phyloP scores from a whole-genome alignment of 2,113 vertebrate genomes.

The Dasyprocta punctata region DNA sequence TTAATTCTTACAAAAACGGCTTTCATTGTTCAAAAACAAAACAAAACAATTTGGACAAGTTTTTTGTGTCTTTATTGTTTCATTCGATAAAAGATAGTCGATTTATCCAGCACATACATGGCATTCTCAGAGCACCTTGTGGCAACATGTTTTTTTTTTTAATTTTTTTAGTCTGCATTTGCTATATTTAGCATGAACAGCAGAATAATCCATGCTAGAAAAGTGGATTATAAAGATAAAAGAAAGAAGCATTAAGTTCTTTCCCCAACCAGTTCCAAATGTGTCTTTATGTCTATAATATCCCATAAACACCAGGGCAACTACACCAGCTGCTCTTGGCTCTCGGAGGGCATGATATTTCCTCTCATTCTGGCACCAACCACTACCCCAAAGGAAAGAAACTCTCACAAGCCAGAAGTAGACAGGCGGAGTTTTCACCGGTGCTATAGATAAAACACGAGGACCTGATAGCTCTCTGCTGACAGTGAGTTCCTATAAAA shows the following conservation, averaged over 20 bases:
- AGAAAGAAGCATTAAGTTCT: slow-evolving; percentile 85
- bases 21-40: slow-evolving; percentile 68
- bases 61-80: slow-evolving; percentile 81
- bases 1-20: slow-evolving; percentile 81
- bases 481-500: slow-evolving; percentile 76
- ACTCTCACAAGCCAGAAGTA: slow-evolving; percentile 78
- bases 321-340: slow-evolving; percentile 86
- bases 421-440: slow-evolving; percentile 68
- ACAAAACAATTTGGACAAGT: slow-evolving; percentile 75
- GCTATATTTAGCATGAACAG: slow-evolving; percentile 86
- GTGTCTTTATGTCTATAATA: slow-evolving; percentile 85
- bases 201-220: slow-evolving; percentile 84
- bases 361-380: slow-evolving; percentile 84
- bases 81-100: slow-evolving; percentile 79
- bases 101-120: slow-evolving; percentile 71
- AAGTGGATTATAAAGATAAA: slow-evolving; percentile 86
- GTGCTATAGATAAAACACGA: slow-evolving; percentile 70
- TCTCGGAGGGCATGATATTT: slow-evolving; percentile 84
- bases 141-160: slow-evolving; percentile 75
- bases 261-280: slow-evolving; percentile 86
- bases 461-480: slow-evolving; percentile 74
- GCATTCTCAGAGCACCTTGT: slow-evolving; percentile 74
- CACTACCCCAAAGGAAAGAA: slow-evolving; percentile 82
- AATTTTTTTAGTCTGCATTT: slow-evolving; percentile 71
- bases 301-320: slow-evolving; percentile 86